These are phyloP conservation scores for Pectinophora gossypiella DNA, from an alignment of 1,140 invertebrate species.

Conservation along the genomic window DNA sequence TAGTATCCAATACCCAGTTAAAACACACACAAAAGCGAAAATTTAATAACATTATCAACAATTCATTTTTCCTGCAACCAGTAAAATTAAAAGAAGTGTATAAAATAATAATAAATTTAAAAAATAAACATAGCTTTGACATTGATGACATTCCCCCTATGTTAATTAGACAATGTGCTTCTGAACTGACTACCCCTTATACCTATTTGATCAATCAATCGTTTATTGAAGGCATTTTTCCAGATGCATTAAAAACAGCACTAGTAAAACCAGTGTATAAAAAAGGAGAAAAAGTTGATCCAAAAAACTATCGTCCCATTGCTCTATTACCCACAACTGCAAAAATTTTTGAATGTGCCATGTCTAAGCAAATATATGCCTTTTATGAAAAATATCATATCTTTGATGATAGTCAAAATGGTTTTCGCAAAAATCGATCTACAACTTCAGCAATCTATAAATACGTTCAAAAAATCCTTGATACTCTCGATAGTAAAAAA, in stretches of 20 bases:
- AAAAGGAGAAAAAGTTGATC: constrained; percentile 1
- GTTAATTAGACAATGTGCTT: neutral
- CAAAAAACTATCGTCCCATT: constrained; percentile 7
- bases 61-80: neutral
- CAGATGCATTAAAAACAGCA: constrained; percentile 5
- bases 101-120: constrained; percentile 2
- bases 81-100: neutral
- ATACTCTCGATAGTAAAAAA: neutral
- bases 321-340: neutral
- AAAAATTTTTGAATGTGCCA: constrained; percentile 8
- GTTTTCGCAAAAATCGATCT: neutral
- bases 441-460: neutral
- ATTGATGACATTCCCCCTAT: constrained; percentile 6
- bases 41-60: neutral
- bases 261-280: constrained; percentile 6
- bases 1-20: neutral
- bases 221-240: constrained; percentile 3
- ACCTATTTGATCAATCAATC: constrained; percentile 4
- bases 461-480: neutral
- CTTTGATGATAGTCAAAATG: constrained; percentile 1
- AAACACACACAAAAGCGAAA: neutral
- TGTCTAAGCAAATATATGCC: neutral
- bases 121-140: constrained; percentile 2
- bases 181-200: neutral
- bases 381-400: constrained; percentile 9